phyloP scores from a whole-genome alignment of 2,888 invertebrate species.

The Dasypogon diadema region DNA sequence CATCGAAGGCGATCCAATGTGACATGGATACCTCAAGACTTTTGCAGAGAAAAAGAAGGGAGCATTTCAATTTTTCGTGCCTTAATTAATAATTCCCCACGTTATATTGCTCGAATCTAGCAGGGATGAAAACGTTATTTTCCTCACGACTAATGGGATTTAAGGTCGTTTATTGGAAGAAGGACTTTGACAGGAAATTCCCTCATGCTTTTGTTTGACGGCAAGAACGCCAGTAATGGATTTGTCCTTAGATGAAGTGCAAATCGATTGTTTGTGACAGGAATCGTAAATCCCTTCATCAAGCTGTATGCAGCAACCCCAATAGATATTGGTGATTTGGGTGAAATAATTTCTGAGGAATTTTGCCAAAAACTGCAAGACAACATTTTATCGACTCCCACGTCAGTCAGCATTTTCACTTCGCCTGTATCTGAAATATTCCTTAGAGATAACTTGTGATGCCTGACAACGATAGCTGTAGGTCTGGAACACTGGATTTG shows the following conservation, averaged over 20 bases:
- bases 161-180: background rate
- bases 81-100: too few species aligned
- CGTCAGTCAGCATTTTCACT: too few species aligned
- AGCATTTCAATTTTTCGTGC: too few species aligned
- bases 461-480: background rate
- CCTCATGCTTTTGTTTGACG: slow-evolving; percentile 11
- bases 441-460: background rate
- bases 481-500: background rate
- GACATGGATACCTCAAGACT: too few species aligned
- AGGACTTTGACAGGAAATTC: slow-evolving; percentile 8
- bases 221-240: background rate
- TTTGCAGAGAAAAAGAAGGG: too few species aligned
- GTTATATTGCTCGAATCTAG: too few species aligned
- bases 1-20: too few species aligned
- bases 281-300: slow-evolving; percentile 7
- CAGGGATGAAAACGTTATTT: too few species aligned
- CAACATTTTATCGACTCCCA: too few species aligned
- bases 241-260: background rate
- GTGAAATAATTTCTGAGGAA: background rate
- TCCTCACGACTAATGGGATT: background rate
- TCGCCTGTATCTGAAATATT: background rate
- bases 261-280: background rate
- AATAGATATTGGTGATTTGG: background rate
- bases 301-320: background rate
- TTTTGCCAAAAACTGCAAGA: background rate